Conservation (phyloP, 2,797 vertebrate genomes). For the Lepus oiostolus region DNA sequence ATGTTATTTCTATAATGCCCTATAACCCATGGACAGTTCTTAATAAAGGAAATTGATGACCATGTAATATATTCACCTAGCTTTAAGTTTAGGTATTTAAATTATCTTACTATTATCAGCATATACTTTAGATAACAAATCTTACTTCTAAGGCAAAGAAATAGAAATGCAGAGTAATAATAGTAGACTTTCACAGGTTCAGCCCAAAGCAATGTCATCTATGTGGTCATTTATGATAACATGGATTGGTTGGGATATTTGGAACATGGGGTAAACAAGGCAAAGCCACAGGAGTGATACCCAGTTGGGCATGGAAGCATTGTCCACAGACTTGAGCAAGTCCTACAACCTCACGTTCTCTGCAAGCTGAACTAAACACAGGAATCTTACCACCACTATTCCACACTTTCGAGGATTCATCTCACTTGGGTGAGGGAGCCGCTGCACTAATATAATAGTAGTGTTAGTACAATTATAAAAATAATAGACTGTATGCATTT, state of each 20-base stretch:
- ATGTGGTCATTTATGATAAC: neutral
- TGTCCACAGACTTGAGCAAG: neutral
- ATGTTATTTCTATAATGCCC: neutral
- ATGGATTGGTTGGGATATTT: neutral
- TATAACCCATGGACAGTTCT: neutral
- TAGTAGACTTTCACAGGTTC: neutral
- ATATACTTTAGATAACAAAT: neutral
- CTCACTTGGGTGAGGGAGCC: neutral
- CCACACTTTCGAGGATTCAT: neutral
- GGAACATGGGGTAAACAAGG: neutral
- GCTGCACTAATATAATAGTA: fast-evolving
- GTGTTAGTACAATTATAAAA: neutral
- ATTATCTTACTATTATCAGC: conserved; percentile 10
- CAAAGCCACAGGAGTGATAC: neutral
- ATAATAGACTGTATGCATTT: neutral
- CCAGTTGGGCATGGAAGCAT: neutral
- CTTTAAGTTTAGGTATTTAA: conserved; percentile 38
- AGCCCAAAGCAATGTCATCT: neutral
- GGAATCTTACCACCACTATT: neutral
- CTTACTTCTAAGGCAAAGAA: conserved; percentile 28
- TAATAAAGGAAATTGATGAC: neutral
- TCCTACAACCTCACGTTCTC: too few relatives aligned
- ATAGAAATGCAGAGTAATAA: neutral
- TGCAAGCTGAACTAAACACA: neutral
- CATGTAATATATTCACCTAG: neutral